These are phyloP conservation scores for Sminthurinus aureus DNA, from an alignment of 2,888 invertebrate species.

Conservation along the genomic window DNA sequence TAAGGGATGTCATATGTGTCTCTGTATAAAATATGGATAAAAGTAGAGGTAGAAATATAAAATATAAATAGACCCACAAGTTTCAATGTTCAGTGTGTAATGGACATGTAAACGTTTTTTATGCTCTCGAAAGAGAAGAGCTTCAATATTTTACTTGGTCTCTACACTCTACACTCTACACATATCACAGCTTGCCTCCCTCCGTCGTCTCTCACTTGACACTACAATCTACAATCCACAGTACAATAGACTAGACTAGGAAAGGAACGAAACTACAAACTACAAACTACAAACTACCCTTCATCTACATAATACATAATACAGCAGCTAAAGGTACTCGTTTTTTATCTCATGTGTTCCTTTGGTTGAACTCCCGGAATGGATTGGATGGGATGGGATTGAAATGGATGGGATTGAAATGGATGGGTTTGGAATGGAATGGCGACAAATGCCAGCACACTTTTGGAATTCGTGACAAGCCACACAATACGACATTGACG, in stretches of 20 bases:
- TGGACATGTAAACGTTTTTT: too few species aligned
- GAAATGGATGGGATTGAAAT: background rate
- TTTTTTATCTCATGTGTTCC: background rate
- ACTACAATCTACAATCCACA: too few species aligned
- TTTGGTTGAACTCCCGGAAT: background rate
- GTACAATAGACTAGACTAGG: too few species aligned
- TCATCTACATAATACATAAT: too few species aligned
- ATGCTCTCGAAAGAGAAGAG: background rate
- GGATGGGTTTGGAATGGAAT: background rate
- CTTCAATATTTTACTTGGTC: background rate
- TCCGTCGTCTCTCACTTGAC: too few species aligned
- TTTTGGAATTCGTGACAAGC: constrained; percentile 28
- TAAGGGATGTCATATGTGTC: background rate
- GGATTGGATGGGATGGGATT: background rate
- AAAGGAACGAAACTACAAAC: too few species aligned
- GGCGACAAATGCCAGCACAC: constrained; percentile 23
- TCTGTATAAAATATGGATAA: too few species aligned
- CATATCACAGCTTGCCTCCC: too few species aligned
- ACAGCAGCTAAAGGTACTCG: background rate
- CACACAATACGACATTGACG: constrained; percentile 30
- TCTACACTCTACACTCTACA: background rate
- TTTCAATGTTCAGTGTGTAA: too few species aligned
- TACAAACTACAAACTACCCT: too few species aligned
- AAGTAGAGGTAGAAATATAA: too few species aligned
- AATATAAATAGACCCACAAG: too few species aligned